phyloP scores from a whole-genome alignment of 1,140 invertebrate species.

The Tetramorium alpestre region DNA sequence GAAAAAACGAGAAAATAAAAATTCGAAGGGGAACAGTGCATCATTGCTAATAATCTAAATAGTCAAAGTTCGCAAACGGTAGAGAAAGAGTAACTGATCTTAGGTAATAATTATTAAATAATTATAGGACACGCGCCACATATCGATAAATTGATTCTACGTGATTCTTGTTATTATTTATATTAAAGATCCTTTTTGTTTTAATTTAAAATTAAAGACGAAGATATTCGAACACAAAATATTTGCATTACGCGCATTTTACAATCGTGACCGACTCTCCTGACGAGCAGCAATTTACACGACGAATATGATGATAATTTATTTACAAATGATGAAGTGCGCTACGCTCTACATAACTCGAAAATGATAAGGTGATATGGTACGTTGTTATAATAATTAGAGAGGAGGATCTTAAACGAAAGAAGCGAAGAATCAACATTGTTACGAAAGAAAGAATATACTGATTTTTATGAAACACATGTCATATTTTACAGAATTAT shows the following conservation, averaged over 20 bases:
- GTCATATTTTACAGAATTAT: not conserved
- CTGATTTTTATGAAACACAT: constrained; percentile 14
- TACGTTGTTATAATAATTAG: constrained; percentile 11
- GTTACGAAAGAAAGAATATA: constrained; percentile 4
- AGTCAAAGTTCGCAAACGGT: not conserved
- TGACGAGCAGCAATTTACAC: constrained; percentile 46
- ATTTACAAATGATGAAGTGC: constrained; percentile 67
- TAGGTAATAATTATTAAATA: not conserved
- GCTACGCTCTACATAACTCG: constrained; percentile 6
- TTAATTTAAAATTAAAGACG: not conserved
- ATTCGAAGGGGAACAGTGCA: not conserved
- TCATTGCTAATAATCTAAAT: not conserved
- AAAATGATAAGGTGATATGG: constrained; percentile 30
- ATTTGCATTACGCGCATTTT: not conserved
- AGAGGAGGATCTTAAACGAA: constrained; percentile 36
- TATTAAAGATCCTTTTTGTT: not conserved
- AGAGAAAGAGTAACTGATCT: not conserved
- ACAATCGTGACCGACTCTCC: not conserved
- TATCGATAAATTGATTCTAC: not conserved
- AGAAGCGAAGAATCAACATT: constrained; percentile 33
- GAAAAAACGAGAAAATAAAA: not conserved
- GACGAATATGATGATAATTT: constrained; percentile 53
- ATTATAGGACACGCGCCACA: not conserved
- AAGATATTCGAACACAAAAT: not conserved
- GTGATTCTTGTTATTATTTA: constrained; percentile 2